Base-by-base conservation (phyloP, 1,140 invertebrate genomes). In the Oreohelix idahoensis region DNA sequence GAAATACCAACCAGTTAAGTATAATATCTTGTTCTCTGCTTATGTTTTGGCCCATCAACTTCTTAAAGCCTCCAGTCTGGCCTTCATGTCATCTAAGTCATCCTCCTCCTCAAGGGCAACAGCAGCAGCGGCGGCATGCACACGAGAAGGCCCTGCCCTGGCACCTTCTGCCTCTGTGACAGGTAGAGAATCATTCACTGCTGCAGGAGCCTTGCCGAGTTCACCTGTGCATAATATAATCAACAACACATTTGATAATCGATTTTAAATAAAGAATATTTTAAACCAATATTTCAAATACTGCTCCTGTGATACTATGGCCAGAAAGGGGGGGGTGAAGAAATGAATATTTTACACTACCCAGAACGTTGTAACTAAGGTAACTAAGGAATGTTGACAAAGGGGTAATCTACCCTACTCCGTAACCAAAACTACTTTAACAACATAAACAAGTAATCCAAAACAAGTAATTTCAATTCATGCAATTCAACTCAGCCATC, bases 31-130 rank as follows among this genome's bases (percentile, higher is more conserved):
- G 26, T 42, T 42, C 8, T 1, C n/a, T 74, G 15, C 42, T 42
- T 39, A 10, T 73, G 35, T 35, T n/a, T 73, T 5, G 2, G 42
- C 20, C n/a, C 32, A 35, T 92, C 96, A 97, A 92, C 96, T 97
- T 82, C 96, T 94, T 36, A 98, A 93, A 45, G 96, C 96, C 90
- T 97, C 95, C 69, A 98, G 93, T 86, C 97, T 93, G 83, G 95
- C 95, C 91, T 96, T 96, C 96, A 98, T 97, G 88, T 96, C 96
- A 89, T 96, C 95, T 0, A 97, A 93, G 86, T 97, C 96, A 88
- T 96, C 95, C 45, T 96, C 95, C 70, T 94, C 95, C 1, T 93
- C 94, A 5, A 94, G 95, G 13, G 85, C 89, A 15, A 77, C 81
- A 63, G 66, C 77, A 81, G 83, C 38, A 26, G 84, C 89, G 17